phyloP scores from a whole-genome alignment of 2,888 invertebrate genomes.

The Mayetiola destructor region DNA sequence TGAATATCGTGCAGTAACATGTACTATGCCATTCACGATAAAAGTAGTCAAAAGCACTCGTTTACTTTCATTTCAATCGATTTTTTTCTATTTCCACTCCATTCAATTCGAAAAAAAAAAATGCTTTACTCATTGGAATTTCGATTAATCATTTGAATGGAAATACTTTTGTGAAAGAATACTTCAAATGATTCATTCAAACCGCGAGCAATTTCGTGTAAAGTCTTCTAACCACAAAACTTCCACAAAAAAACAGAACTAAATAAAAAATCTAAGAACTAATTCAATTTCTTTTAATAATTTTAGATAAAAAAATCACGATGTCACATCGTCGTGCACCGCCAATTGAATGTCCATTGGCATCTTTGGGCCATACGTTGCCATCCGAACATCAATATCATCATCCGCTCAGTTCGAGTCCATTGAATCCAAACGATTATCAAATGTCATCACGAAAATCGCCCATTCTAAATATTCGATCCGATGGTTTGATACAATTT shows the following conservation, averaged over 20 bases:
- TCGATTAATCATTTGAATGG: conserved; percentile 3
- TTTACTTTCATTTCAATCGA: no score
- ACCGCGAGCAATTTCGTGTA: not conserved
- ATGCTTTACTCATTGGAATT: no score
- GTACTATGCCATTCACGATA: no score
- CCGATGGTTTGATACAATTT: conserved; percentile 25
- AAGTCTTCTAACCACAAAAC: not conserved
- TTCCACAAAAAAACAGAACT: not conserved
- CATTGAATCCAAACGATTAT: conserved; percentile 36
- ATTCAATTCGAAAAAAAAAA: no score
- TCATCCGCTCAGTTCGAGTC: conserved; percentile 36
- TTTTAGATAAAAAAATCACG: conserved; percentile 1
- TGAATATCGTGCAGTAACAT: no score
- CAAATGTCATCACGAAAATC: conserved; percentile 34
- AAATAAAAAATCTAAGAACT: no score
- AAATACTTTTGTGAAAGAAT: conserved; percentile 1
- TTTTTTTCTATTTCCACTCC: not conserved
- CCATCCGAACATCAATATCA: conserved; percentile 30
- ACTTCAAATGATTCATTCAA: not conserved
- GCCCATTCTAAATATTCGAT: conserved; percentile 30
- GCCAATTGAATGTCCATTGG: conserved; percentile 44
- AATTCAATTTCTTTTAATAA: not conserved
- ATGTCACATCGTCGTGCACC: conserved; percentile 36
- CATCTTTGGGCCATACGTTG: conserved; percentile 41
- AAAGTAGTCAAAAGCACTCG: no score